phyloP scores from a whole-genome alignment of 2,888 invertebrate species.

The Panopea generosa region DNA sequence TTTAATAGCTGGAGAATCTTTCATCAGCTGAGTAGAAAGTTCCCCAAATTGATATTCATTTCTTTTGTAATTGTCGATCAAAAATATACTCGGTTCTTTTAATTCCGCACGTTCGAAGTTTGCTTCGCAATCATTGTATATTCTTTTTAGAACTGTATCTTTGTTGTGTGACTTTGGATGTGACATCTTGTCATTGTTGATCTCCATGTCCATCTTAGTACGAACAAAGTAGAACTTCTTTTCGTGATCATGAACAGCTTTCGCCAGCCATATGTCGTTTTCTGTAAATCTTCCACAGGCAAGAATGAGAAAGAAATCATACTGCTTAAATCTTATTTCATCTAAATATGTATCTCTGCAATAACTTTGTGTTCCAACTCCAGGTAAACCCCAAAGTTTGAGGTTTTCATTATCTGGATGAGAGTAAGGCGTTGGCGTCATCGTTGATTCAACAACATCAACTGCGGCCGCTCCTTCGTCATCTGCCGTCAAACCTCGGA shows the following conservation, averaged over 20 bases:
- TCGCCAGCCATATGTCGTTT: conserved; percentile 37
- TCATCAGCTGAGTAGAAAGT: too few species aligned
- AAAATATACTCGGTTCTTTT: too few species aligned
- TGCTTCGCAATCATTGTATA: too few species aligned
- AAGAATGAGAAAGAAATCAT: conserved; percentile 39
- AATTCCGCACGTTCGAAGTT: too few species aligned
- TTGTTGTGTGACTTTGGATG: too few species aligned
- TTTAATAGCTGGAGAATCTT: too few species aligned
- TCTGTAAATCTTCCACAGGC: conserved; percentile 37
- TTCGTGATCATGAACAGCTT: conserved; percentile 9
- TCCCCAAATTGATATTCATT: too few species aligned
- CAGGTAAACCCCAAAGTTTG: conserved; percentile 54
- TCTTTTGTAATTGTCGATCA: too few species aligned
- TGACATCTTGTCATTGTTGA: background rate
- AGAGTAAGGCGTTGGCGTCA: conserved; percentile 7
- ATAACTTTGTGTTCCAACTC: conserved; percentile 37
- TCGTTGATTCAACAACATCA: conserved; percentile 35
- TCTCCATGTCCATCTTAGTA: conserved; percentile 28
- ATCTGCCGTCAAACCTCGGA: conserved; percentile 10
- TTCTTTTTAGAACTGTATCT: too few species aligned
- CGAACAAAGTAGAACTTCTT: conserved; percentile 41
- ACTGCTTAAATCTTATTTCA: conserved; percentile 30
- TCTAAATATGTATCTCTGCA: conserved; percentile 30
- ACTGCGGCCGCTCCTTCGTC: conserved; percentile 29
- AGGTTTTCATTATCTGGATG: conserved; percentile 15